A percentile compares a stretch with the other conserved stretches of the same genome.
These are phyloP conservation scores for Sipha maydis DNA, from an alignment of 2,888 invertebrate genomes.

Conservation along the genomic window DNA sequence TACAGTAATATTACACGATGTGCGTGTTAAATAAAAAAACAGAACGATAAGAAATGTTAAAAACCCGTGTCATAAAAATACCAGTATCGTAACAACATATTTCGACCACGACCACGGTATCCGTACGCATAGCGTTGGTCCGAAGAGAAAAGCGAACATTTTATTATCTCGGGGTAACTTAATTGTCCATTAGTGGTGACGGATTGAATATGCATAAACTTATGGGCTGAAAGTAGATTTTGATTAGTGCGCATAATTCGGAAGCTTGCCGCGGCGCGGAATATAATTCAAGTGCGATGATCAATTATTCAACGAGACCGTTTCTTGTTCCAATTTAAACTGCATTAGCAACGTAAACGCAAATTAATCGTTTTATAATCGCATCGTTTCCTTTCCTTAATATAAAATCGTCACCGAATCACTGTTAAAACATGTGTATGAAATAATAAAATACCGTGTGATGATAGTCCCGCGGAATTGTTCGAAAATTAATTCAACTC, in stretches of 20 bases:
- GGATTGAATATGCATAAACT: constrained; percentile 36
- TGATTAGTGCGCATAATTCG: constrained; percentile 24
- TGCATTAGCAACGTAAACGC: constrained; percentile 32
- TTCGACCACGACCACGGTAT: neutral
- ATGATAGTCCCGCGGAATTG: neutral
- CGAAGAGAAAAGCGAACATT: neutral
- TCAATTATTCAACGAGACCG: constrained; percentile 25
- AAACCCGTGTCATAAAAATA: neutral
- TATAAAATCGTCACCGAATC: constrained; percentile 1
- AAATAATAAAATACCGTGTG: neutral
- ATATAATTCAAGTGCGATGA: constrained; percentile 1
- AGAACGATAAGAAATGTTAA: neutral
- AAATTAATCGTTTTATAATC: constrained; percentile 52
- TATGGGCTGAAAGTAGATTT: constrained; percentile 8
- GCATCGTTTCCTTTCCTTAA: constrained; percentile 8
- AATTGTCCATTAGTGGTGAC: neutral
- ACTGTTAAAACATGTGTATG: neutral
- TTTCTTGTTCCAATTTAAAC: constrained; percentile 41
- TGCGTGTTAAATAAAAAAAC: neutral
- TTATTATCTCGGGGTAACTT: neutral
- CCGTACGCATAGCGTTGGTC: neutral
- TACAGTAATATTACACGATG: too few relatives aligned
- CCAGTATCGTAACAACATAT: neutral
- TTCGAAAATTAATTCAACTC: neutral
- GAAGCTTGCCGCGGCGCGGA: neutral